phyloP scores from a whole-genome alignment of 2,113 vertebrate species.

The Laticauda laticaudata region DNA sequence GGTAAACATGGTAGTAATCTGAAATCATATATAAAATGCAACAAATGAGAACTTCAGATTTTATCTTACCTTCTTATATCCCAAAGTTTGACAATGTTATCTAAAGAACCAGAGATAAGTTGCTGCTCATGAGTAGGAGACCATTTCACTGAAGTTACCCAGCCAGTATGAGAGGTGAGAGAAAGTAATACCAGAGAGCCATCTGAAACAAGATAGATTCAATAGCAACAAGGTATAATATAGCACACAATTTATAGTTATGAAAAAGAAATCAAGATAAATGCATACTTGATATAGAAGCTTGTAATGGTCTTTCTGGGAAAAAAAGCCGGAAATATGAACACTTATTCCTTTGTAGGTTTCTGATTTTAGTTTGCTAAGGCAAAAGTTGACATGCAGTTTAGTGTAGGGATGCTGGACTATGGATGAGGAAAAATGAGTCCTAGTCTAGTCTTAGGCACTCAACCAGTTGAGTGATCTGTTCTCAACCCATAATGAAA shows the following conservation, averaged over 20 bases:
- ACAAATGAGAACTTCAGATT: background rate
- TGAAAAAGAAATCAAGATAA: background rate
- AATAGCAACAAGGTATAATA: background rate
- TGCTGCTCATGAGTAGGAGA: constrained; percentile 90
- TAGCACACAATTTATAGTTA: background rate
- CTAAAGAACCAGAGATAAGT: constrained; percentile 92
- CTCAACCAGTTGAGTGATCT: background rate
- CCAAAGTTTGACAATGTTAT: constrained; percentile 97
- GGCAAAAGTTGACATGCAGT: background rate
- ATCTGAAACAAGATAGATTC: constrained; percentile 69
- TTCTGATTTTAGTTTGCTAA: background rate
- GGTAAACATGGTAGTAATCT: background rate
- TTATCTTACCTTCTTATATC: constrained; percentile 89
- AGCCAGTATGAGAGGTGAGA: constrained; percentile 93
- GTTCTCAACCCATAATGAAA: background rate
- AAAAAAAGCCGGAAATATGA: background rate
- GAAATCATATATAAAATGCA: background rate
- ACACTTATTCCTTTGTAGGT: no score
- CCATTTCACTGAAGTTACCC: constrained; percentile 96
- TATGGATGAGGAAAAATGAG: background rate
- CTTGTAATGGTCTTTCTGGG: background rate
- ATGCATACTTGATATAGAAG: background rate
- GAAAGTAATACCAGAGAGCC: constrained; percentile 91
- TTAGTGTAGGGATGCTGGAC: background rate
- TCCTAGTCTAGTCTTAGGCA: background rate